These are phyloP conservation scores for Brienomyrus brachyistius DNA, from an alignment of 2,113 vertebrate genomes.

Conservation along the genomic window DNA sequence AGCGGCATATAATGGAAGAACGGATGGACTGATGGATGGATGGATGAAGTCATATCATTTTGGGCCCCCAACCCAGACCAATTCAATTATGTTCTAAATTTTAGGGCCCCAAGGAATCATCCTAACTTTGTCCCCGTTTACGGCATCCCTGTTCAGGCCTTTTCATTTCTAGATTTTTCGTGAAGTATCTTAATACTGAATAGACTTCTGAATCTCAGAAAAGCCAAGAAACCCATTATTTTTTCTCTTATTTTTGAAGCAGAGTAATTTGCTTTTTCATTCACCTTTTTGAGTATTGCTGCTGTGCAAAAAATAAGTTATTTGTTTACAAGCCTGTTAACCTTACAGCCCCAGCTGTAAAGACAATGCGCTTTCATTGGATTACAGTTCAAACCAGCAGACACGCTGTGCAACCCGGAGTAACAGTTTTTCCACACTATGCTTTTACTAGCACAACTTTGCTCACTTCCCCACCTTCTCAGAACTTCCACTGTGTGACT, in stretches of 20 bases:
- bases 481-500: background rate
- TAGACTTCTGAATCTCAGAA: background rate
- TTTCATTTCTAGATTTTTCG: background rate
- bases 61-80: background rate
- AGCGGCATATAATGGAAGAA: background rate
- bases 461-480: background rate
- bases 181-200: background rate
- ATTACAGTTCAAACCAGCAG: background rate
- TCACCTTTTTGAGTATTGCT: background rate
- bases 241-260: background rate
- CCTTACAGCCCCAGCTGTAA: background rate
- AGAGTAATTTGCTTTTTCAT: background rate
- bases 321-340: background rate
- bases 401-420: background rate
- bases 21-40: background rate
- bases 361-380: background rate
- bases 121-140: background rate
- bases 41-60: background rate
- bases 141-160: background rate
- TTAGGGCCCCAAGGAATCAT: background rate
- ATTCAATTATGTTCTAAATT: background rate
- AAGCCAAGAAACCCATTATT: background rate
- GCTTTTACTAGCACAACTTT: background rate
- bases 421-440: no score
- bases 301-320: background rate